phyloP scores from a whole-genome alignment of 2,888 invertebrate species.

The Nymphalis polychloros region DNA sequence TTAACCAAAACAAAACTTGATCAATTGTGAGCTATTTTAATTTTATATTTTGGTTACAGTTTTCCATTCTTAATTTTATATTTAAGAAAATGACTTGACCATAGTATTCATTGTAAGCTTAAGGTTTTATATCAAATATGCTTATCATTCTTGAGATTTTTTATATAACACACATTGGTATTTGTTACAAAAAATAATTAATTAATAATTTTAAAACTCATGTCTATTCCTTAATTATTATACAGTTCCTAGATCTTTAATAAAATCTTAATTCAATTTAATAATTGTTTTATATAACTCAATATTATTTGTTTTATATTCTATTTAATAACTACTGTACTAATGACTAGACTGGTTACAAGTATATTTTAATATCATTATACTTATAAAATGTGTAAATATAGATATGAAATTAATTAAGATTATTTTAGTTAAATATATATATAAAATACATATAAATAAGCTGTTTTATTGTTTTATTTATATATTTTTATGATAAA shows the following conservation, averaged over 20 bases:
- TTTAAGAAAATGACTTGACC: conserved; percentile 11
- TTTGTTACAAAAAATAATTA: neutral
- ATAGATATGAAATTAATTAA: neutral
- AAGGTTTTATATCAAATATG: conserved; percentile 19
- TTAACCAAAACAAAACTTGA: conserved; percentile 59
- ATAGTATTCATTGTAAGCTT: conserved; percentile 19
- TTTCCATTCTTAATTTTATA: conserved; percentile 7
- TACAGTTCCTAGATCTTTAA: conserved; percentile 4
- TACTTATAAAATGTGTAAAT: conserved; percentile 2
- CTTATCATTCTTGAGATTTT: conserved; percentile 13
- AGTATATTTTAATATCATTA: conserved; percentile 2
- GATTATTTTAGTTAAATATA: conserved; percentile 5
- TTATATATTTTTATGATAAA: neutral
- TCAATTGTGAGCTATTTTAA: conserved; percentile 1
- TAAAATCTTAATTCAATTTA: neutral
- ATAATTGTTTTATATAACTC: neutral
- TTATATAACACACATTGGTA: neutral
- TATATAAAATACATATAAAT: neutral
- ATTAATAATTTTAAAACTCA: neutral
- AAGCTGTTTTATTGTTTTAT: conserved; percentile 6
- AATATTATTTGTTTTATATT: too few species aligned
- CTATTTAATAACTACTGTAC: neutral
- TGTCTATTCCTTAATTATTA: neutral
- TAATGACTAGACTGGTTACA: neutral
- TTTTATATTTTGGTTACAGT: neutral